Evolutionary conservation across 2,797 vertebrate genomes (phyloP), one percentile per base, ranked within the genome.

Genomic region (Trematomus bernacchii): DNA sequence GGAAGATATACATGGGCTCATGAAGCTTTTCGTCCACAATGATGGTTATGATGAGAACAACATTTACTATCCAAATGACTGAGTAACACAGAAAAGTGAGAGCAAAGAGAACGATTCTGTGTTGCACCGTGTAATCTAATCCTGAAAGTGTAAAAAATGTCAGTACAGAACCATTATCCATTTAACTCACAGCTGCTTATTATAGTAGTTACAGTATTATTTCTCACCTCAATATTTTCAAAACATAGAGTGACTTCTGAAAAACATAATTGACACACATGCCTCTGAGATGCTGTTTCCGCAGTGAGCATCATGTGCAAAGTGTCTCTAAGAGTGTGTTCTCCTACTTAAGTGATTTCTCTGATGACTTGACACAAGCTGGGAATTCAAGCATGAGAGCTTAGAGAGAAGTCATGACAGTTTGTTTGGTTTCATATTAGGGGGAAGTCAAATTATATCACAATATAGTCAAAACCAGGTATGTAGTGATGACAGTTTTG

Each of bases 121-220:
- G 53, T 66, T 42, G 54, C 14, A 18, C 44, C 27, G 40, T 68
- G 13, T 66, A 66, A 76, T 74, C 79, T 10, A 87, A 80, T 11
- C 87, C 85, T 58, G 85, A 81, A 23, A 89, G 71, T 43, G 53
- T 72, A 33, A 89, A 84, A 10, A 62, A 43, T 42, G 52, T 64
- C 30, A 30, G 30, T 15, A 12, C 64, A 27, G 84, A 80, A 13
- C 54, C 44, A 67, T 88, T 88, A 18, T 75, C 68, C 64, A 85
- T 59, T 61, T 10, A 46, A 23, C 19, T 6, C 21, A 7, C 13
- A 51, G 33, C 13, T 10, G n/a, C 23, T 52, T 8, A 65, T 23
- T 65, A 1, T 52, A 42, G 51, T 2, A 65, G 16, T 40, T 52
- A 5, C 16, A 37, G 30, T 16, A 19, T 10, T 6, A 51, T 12